Percentiles rank a stretch among this genome's conserved stretches.
These are phyloP conservation scores for Perca schrenkii DNA, from an alignment of 2,113 vertebrate genomes.

Conservation along the genomic window DNA sequence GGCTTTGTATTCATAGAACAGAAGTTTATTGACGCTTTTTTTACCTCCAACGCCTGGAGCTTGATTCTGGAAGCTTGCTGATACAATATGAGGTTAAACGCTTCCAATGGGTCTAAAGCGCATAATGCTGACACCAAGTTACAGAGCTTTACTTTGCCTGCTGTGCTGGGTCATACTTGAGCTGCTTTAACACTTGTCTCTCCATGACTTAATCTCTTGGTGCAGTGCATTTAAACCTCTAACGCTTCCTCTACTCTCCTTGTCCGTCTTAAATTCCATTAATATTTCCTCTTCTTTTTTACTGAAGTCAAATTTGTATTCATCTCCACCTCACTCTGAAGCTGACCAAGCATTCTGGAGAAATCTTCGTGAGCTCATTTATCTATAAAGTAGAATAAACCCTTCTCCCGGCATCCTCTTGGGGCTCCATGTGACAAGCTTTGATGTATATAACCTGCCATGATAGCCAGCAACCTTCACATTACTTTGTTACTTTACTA, in stretches of 20 bases:
- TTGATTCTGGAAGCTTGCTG: conserved; percentile 43
- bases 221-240: conserved; percentile 56
- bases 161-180: conserved; percentile 4
- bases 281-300: conserved; percentile 48
- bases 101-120: conserved; percentile 55
- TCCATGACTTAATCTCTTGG: conserved; percentile 30
- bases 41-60: conserved; percentile 22
- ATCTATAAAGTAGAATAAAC: conserved; percentile 28
- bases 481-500: conserved; percentile 12
- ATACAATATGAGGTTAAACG: conserved; percentile 56
- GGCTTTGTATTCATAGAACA: conserved; percentile 35
- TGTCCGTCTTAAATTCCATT: conserved; percentile 54
- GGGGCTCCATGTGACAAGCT: conserved; percentile 24
- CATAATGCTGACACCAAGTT: conserved; percentile 31
- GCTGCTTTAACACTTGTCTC: conserved; percentile 20
- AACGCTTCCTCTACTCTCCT: conserved; percentile 29
- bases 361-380: conserved; percentile 19
- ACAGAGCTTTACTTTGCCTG: conserved; percentile 32
- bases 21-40: conserved; percentile 39
- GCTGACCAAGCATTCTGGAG: conserved; percentile 52
- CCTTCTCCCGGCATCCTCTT: conserved; percentile 16
- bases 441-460: conserved; percentile 49
- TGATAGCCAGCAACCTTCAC: conserved; percentile 26
- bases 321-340: conserved; percentile 36
- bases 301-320: conserved; percentile 57